Conservation (phyloP, 1,140 invertebrate species). For the Oreohelix idahoensis region DNA sequence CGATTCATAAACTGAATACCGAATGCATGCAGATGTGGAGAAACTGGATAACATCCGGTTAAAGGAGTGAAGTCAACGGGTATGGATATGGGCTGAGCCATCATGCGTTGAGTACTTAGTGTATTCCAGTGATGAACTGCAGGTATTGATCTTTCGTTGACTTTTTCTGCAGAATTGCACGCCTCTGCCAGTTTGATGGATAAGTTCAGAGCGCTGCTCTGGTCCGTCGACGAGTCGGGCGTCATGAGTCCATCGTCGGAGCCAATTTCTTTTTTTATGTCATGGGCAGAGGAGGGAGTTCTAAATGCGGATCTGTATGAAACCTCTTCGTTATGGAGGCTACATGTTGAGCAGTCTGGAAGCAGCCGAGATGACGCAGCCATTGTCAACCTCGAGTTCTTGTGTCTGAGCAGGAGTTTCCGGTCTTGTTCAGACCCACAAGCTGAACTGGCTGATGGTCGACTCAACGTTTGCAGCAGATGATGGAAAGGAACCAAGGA, state of each 20-base stretch:
- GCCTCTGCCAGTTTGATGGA: slow-evolving; percentile 15
- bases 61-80: not conserved
- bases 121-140: not conserved
- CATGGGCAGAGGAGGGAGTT: not conserved
- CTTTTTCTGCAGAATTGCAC: not conserved
- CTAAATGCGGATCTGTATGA: slow-evolving; percentile 8
- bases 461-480: slow-evolving; percentile 25
- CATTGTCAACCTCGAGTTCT: not conserved
- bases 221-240: slow-evolving; percentile 42
- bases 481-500: slow-evolving; percentile 12
- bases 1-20: not conserved
- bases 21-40: not conserved
- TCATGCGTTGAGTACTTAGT: slow-evolving; percentile 2
- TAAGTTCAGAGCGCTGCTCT: slow-evolving; percentile 37
- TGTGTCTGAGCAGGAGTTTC: not conserved
- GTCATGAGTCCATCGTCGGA: not conserved
- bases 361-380: not conserved
- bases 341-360: not conserved
- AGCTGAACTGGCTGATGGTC: not conserved
- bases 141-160: not conserved
- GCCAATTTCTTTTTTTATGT: not conserved
- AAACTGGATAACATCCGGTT: not conserved
- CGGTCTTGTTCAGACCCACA: not conserved
- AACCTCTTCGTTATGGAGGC: not conserved
- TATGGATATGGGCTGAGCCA: slow-evolving; percentile 12